Conservation (phyloP, 2,888 invertebrate species). For the Drosophila demipolita region DNA sequence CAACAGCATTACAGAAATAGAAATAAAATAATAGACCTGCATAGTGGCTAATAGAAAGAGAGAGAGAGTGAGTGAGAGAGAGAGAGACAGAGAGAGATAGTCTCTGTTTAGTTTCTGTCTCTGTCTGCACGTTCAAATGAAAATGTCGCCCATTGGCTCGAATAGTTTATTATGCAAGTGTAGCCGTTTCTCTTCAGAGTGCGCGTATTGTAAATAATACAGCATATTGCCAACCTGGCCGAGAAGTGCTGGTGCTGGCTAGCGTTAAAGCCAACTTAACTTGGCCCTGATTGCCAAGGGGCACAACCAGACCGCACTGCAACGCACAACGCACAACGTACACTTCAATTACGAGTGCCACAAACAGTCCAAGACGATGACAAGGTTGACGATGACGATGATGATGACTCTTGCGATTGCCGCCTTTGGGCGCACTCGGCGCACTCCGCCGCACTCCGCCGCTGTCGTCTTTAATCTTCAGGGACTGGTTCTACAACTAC, state of each 20-base stretch:
- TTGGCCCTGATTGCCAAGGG: conserved; percentile 59
- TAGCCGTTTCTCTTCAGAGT: conserved; percentile 31
- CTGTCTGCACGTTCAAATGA: conserved; percentile 51
- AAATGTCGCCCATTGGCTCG: conserved; percentile 75
- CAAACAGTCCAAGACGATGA: conserved; percentile 36
- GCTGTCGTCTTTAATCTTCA: conserved; percentile 57
- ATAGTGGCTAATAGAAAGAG: conserved; percentile 34
- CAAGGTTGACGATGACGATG: conserved; percentile 12
- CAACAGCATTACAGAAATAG: conserved; percentile 61
- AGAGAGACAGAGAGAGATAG: neutral
- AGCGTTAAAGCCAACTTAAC: conserved; percentile 30
- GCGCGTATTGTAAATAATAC: conserved; percentile 73
- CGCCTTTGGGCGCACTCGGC: conserved; percentile 35
- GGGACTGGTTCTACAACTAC: conserved; percentile 77
- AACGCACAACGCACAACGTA: conserved; percentile 51
- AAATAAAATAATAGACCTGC: conserved; percentile 73
- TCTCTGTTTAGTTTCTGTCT: conserved; percentile 6
- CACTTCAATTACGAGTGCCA: conserved; percentile 74
- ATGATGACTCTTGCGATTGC: conserved; percentile 36
- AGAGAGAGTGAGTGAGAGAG: neutral
- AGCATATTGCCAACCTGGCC: conserved; percentile 66
- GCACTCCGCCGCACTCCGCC: neutral
- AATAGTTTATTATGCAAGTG: conserved; percentile 70
- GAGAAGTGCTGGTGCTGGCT: conserved; percentile 37
- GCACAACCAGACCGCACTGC: conserved; percentile 5